Base-by-base conservation (phyloP, 2,888 invertebrate species). In the Campoletis raptor region DNA sequence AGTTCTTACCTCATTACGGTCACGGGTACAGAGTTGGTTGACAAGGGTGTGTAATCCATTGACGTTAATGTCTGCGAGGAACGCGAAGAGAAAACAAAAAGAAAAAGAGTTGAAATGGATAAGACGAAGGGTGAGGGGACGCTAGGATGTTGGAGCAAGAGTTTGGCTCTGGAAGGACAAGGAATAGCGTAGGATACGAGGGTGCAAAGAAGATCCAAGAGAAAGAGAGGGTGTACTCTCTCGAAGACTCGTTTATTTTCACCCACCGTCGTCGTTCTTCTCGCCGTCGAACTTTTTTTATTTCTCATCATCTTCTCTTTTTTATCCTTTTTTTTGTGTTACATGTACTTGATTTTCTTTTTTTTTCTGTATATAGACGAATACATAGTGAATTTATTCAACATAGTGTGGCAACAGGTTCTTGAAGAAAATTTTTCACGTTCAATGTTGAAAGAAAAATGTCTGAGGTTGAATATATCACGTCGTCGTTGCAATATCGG, bases 381-480 rank as follows among this genome's bases (percentile, higher is more conserved):
- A 74, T 77, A 73, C 70, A 73, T 21, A 64, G 48, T 70, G 64
- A 81, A 86, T 87, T 86, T 88, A 87, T 88, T 85, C 86, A 67
- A 78, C 82, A 24, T 42, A 79, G 77, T 84, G 80, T 84, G 74
- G 87, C 88, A 88, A 88, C 88, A 88, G 88, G 88, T 88, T 83
- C 86, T 87, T 40, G 79, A 69, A 76, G 86, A 86, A 86, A 82
- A 83, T 83, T 64, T 80, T 18, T 36, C 80, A 83, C 80, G 54
- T 67, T 72, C 37, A 67, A 48, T 66, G 70, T 70, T 45, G 66
- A 81, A 81, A 61, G 83, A 61, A 78, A 74, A 45, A 52, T 78
- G 66, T 80, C 64, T 30, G 48, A 42, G 57, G 69, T 73, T 66
- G 73, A 73, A 78, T 66, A 54, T 77, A 54, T 61, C 64, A 77